Percentiles rank a stretch among this genome's conserved stretches.
Conservation (phyloP, 2,113 vertebrate species). For the Stegastes partitus region DNA sequence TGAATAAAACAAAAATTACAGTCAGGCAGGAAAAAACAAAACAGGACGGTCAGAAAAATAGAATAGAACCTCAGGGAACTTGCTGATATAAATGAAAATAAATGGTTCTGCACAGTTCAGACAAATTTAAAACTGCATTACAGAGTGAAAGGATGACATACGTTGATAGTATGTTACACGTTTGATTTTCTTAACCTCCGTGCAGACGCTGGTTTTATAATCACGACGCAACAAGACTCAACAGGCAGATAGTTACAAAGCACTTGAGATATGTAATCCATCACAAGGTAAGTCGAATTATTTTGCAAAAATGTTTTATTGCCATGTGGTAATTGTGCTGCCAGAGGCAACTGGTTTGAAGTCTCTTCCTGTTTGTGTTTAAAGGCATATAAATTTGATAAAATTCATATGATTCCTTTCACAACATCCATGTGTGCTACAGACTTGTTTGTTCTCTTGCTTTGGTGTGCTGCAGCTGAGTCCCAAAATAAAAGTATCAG, state of each 20-base stretch:
- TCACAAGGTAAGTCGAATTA: background rate
- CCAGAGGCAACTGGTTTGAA: background rate
- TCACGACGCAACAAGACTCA: background rate
- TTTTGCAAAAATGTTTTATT: background rate
- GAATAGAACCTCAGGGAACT: too few relatives aligned
- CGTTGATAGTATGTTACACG: background rate
- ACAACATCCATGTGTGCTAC: conserved; percentile 7
- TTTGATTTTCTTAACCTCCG: background rate
- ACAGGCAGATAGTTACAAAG: background rate
- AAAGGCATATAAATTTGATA: background rate
- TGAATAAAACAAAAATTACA: background rate
- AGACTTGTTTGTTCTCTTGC: background rate
- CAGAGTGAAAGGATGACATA: background rate
- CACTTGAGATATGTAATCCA: background rate
- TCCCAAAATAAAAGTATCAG: background rate
- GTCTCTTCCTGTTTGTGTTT: background rate
- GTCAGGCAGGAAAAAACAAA: background rate
- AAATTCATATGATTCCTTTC: background rate
- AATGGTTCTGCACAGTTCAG: background rate
- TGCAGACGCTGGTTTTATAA: background rate
- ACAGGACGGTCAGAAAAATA: too few relatives aligned
- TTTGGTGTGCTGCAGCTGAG: background rate
- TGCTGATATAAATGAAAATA: background rate
- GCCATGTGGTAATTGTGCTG: background rate
- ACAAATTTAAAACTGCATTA: background rate